phyloP scores from a whole-genome alignment of 1,140 invertebrate species.

The fruit fly (Drosophila melanogaster) region Release_6_plus_ISO1_MT NT_033777.3:29440001-29440500 shows the following conservation, averaged over 20 bases:
- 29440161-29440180: constrained; percentile 67
- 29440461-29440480: constrained; percentile 51
- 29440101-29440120: constrained; percentile 26
- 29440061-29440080: constrained; percentile 12
- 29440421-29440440: not conserved
- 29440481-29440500: constrained; percentile 58
- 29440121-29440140: constrained; percentile 4
- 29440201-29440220: constrained; percentile 62
- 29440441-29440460: constrained; percentile 26
- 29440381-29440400: constrained; percentile 15
- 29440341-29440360: constrained; percentile 53
- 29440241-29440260: constrained; percentile 2
- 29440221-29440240: constrained; percentile 38
- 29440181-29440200: constrained; percentile 78
- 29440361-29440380: constrained; percentile 20
- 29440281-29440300: constrained; percentile 23
- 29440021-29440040: constrained; percentile 8
- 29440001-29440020: constrained; percentile 16
- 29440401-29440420: not conserved
- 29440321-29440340: constrained; percentile 39
- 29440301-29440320: constrained; percentile 52
- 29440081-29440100: constrained; percentile 25
- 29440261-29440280: constrained; percentile 14
- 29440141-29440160: constrained; percentile 54
- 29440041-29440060: constrained; percentile 14